Conservation (phyloP, 2,888 invertebrate species). For the Morpho deidamia region DNA sequence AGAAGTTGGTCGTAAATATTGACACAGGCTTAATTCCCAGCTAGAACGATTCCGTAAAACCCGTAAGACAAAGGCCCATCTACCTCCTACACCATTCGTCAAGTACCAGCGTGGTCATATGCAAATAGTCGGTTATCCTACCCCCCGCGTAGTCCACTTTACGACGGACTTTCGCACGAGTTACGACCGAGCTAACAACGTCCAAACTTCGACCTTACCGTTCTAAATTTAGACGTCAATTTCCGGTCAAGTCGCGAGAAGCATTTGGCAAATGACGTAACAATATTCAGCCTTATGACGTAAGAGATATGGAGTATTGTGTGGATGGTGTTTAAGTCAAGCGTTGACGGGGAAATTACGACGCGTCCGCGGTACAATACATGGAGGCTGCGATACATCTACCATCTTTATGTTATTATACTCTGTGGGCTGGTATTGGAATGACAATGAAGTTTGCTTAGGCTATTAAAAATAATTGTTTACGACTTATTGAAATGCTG, state of each 20-base stretch:
- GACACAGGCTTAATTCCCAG: no score
- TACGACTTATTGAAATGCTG: slow-evolving; percentile 18
- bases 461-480: slow-evolving; percentile 21
- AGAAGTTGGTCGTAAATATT: no score
- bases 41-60: background rate
- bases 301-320: slow-evolving; percentile 7
- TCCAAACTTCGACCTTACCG: slow-evolving; percentile 8
- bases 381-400: slow-evolving; percentile 40
- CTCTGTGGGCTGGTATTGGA: slow-evolving; percentile 32
- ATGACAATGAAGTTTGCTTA: slow-evolving; percentile 26
- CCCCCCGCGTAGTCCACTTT: slow-evolving; percentile 44
- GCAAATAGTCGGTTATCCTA: slow-evolving; percentile 39
- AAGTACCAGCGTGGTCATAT: slow-evolving; percentile 22
- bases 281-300: slow-evolving; percentile 4
- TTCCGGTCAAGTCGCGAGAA: no score
- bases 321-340: background rate
- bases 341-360: slow-evolving; percentile 20
- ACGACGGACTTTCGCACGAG: slow-evolving; percentile 37
- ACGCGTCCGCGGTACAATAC: slow-evolving; percentile 22
- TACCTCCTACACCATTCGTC: slow-evolving; percentile 21
- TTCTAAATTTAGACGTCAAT: background rate
- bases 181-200: slow-evolving; percentile 24
- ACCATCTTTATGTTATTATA: slow-evolving; percentile 51
- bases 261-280: background rate
- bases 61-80: slow-evolving; percentile 16